A percentile compares a stretch with the other conserved stretches of the same genome.
Evolutionary conservation across 2,888 invertebrate genomes (phyloP).

Genomic region (Augiades crinisus): DNA sequence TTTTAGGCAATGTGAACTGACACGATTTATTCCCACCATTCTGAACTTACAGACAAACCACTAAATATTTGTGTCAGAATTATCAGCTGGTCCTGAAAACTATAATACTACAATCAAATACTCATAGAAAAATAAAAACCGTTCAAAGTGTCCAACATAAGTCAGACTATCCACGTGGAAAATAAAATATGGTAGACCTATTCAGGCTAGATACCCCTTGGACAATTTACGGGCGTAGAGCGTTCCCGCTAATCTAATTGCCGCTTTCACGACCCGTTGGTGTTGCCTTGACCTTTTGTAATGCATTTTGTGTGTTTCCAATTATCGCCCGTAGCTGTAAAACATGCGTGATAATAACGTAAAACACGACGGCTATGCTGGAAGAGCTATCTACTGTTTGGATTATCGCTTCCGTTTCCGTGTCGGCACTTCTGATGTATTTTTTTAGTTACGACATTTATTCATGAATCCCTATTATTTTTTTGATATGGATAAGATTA

Average conservation of each 20-base stretch:
- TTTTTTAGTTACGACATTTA: not conserved
- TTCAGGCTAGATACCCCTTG: conserved; percentile 46
- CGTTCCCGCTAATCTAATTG: conserved; percentile 73
- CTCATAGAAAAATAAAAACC: too few species aligned
- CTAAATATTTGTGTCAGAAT: too few species aligned
- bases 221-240: conserved; percentile 66
- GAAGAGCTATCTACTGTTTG: conserved; percentile 17
- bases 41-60: too few species aligned
- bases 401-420: conserved; percentile 15
- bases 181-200: conserved; percentile 13
- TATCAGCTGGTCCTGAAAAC: too few species aligned
- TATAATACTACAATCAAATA: too few species aligned
- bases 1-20: too few species aligned
- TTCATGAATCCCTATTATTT: too few species aligned
- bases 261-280: conserved; percentile 66
- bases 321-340: conserved; percentile 41
- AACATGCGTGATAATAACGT: conserved; percentile 32
- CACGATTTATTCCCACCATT: too few species aligned
- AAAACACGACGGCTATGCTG: conserved; percentile 23
- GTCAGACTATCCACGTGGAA: conserved; percentile 1
- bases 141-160: too few species aligned
- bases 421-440: conserved; percentile 2
- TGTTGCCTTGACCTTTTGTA: conserved; percentile 71
- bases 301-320: conserved; percentile 63
- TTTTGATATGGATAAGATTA: too few species aligned